Percentiles rank a stretch among this genome's conserved stretches.
These are phyloP conservation scores for Ciconia stormi DNA, from an alignment of 2,113 vertebrate genomes.

Conservation along the genomic window DNA sequence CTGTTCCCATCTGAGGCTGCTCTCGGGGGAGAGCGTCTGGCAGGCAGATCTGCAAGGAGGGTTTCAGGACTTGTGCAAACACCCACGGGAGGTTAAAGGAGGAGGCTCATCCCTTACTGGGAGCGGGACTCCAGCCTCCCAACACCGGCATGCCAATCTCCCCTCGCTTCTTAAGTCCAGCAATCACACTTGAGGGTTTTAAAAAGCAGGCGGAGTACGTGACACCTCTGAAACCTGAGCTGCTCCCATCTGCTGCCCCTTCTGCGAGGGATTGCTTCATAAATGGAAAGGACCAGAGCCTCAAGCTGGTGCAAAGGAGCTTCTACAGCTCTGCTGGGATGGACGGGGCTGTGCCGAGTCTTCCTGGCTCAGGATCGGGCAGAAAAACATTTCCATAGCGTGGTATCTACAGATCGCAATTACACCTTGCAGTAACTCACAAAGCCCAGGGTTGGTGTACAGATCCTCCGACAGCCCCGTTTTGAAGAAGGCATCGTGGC, in stretches of 20 bases:
- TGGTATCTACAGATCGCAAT: neutral
- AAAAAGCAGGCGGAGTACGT: neutral
- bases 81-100: neutral
- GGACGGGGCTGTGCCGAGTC: neutral
- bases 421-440: neutral
- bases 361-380: neutral
- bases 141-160: neutral
- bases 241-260: conserved; percentile 41
- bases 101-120: neutral
- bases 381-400: neutral
- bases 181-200: neutral
- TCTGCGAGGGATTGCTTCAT: neutral
- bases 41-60: neutral
- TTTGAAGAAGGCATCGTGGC: fast-evolving
- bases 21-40: fast-evolving
- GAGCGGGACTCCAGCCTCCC: neutral
- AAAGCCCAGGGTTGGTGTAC: fast-evolving
- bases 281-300: neutral
- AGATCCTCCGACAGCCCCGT: fast-evolving
- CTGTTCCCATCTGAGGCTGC: neutral
- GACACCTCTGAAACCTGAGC: neutral
- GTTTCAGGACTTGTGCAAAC: neutral
- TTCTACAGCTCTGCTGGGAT: neutral
- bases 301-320: neutral
- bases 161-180: neutral